Evolutionary conservation across 2,888 invertebrate species (phyloP), one percentile per base, ranked within the genome.

Genomic region (Ochropleura leucogaster): DNA sequence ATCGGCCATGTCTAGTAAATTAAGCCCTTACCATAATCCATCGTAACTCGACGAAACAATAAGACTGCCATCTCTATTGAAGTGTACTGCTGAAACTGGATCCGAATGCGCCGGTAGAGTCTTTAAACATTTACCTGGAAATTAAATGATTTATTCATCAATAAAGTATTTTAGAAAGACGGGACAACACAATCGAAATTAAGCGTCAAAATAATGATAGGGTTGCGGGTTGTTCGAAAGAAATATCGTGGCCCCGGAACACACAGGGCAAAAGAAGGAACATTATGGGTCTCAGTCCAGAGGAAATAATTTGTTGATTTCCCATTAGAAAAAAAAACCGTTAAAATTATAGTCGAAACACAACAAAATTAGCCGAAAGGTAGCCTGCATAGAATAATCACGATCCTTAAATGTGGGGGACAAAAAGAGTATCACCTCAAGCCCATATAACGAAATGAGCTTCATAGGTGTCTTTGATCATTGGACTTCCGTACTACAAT

Each of bases 21-120:
- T n/a, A 42, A 12, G 1, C 4, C 7, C 62, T 97, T 95, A 98
- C 98, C 99, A 99, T 88, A 99, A 97, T 9, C 99, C 99, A 95
- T 99, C 99, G 93, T 99, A 99, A 95, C 99, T 99, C 89, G 99
- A 99, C 59, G 99, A 99, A 44, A 99, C 99, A 93, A 99, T 99
- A 67, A 99, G 97, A 59, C 99, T 99, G 55, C 99, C 99, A 95
- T 99, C 99, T 94, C 99, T 98, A 95, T 99, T 99, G 92, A 99
- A 99, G 95, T 99, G 99, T 51, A 99, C 99, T 10, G 99, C 99
- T 87, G 99, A 99, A 5, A 99, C 99, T 74, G 99, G 99, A 97
- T 99, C 99, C 5, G 99, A 99, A 95, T 99, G 99, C 4, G 99
- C 99, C 18, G 99, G 99, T 90, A 99, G 95, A 1, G 99, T 99